Base-by-base conservation (phyloP, 1,140 invertebrate species). In the Leptestheria dahalacensis region DNA sequence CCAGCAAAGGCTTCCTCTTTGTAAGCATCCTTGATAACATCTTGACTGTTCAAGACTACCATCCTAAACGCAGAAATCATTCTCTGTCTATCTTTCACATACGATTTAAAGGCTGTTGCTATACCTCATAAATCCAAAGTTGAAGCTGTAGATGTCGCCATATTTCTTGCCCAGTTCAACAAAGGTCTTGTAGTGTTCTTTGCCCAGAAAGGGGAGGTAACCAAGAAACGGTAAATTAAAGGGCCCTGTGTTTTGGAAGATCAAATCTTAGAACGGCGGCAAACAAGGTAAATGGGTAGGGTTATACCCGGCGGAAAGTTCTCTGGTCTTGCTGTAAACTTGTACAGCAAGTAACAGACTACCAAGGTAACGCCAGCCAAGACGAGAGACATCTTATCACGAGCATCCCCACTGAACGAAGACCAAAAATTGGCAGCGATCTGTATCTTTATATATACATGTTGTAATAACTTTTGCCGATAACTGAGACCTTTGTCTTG, bases 191-290 rank as follows among this genome's bases (percentile, higher is more conserved):
- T 64, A 59, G 15, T 57, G 61, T 3, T 20, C 11, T 23, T 15
- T 4, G 1, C 54, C 33, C 33, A 64, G 25, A 54, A 62, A 58
- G 2, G 61, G 63, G 2, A 63, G 26, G 56, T 63, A 56, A 2
- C 64, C 64, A 25, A 65, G 15, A n/a, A 65, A 18, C 2, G 64
- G 64, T 6, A 59, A 53, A n/a, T 51, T 51, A 18, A 53, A 57
- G 25, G 64, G 64, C 24, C 64, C 64, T 65, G 24, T 11, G 29
- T 56, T 52, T 52, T 52, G 10, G 6, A 51, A 52, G 20, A 21
- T 18, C 12, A 52, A n/a, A n/a, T 24, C n/a, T 24, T 15, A 18
- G 25, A 15, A 52, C 24, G 15, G 11, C 50, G 29, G 21, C 25
- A 21, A 18, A 15, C 11, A 24, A n/a, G n/a, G n/a, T n/a, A n/a